These are phyloP conservation scores for Vimba vimba DNA, from an alignment of 2,113 vertebrate species.

Conservation along the genomic window DNA sequence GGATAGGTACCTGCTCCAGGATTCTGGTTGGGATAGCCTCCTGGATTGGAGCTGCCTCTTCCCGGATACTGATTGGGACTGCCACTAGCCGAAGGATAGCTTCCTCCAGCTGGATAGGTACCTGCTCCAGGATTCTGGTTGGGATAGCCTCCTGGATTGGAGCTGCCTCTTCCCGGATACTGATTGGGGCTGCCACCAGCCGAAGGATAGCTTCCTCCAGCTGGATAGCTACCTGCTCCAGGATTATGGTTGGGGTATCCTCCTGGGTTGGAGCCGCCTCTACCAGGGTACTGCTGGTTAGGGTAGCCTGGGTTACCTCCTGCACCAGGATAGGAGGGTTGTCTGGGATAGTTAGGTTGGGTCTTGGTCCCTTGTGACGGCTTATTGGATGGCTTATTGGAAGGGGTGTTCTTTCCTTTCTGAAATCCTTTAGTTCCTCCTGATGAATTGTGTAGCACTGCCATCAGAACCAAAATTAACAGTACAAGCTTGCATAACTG, in stretches of 20 bases:
- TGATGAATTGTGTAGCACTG: conserved; percentile 63
- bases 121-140: too few species aligned
- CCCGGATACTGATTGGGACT: conserved; percentile 65
- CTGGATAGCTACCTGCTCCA: conserved; percentile 54
- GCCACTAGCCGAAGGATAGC: too few species aligned
- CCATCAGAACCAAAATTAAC: conserved; percentile 61
- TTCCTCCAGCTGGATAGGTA: too few species aligned
- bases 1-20: conserved; percentile 52
- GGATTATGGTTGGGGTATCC: conserved; percentile 50
- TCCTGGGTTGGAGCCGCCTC: conserved; percentile 30
- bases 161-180: too few species aligned
- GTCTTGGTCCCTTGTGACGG: conserved; percentile 65
- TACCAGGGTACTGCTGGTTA: conserved; percentile 65
- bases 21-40: conserved; percentile 49
- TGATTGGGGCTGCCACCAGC: too few species aligned
- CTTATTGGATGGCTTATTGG: conserved; percentile 51
- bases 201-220: not conserved
- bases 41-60: conserved; percentile 31
- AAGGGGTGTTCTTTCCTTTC: conserved; percentile 26
- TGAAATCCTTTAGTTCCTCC: conserved; percentile 57
- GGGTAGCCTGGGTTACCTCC: conserved; percentile 58
- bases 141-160: too few species aligned
- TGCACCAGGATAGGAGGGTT: conserved; percentile 48
- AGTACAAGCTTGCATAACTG: conserved; percentile 43
- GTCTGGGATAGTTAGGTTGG: conserved; percentile 64